Conservation (phyloP, 2,797 vertebrate species). For the Platyrinchus mystaceus region DNA sequence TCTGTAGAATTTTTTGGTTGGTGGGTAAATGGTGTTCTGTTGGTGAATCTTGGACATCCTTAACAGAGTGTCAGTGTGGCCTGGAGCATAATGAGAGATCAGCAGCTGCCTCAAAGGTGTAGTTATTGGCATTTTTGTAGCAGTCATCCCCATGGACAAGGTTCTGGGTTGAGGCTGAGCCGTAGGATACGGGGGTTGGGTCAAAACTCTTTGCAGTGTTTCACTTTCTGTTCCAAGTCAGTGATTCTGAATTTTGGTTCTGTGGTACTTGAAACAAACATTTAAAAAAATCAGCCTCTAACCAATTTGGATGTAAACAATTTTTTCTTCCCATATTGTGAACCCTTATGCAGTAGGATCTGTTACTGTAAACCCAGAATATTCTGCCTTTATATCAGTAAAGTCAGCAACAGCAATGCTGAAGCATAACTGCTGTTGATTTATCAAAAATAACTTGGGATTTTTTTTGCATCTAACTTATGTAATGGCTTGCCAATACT, state of each 20-base stretch:
- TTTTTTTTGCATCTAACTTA: not conserved
- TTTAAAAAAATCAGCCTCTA: not conserved
- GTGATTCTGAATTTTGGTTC: not conserved
- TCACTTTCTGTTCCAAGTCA: not conserved
- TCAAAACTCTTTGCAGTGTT: not conserved
- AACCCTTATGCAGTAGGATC: not conserved
- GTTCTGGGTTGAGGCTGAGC: not conserved
- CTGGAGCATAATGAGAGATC: not conserved
- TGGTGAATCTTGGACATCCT: not conserved
- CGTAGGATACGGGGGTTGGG: not conserved
- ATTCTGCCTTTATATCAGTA: not conserved
- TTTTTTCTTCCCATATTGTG: not conserved
- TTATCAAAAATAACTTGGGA: not conserved
- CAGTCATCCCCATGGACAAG: not conserved
- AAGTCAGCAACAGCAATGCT: not conserved
- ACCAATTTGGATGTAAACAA: not conserved
- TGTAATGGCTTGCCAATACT: not conserved
- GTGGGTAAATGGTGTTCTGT: not conserved
- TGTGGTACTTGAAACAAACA: not conserved
- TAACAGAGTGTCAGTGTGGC: not conserved
- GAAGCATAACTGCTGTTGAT: not conserved
- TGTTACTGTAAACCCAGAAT: not conserved
- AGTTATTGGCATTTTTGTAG: not conserved
- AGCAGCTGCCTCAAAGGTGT: not conserved
- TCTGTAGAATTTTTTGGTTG: not conserved